Evolutionary conservation across 2,888 invertebrate genomes (phyloP), one percentile per base, ranked within the genome.

Genomic region (Drosophila setosimentum): DNA sequence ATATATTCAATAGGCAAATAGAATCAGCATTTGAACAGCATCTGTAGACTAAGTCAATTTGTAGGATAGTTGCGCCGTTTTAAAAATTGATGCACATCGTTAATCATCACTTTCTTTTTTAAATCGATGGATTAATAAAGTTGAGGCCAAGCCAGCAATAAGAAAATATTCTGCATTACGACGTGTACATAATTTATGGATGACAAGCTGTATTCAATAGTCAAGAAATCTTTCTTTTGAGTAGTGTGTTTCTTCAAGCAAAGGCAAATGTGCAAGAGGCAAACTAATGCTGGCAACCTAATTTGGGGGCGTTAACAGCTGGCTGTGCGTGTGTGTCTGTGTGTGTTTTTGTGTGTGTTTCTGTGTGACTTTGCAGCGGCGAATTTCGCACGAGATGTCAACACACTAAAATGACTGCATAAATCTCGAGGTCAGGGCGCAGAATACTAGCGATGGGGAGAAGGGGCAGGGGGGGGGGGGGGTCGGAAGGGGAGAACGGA

Each of bases 301-400:
- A 78, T 75, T 78, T 65, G 53, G 13, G 60, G 53, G 75, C 59
- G 74, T 62, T 61, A 60, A 61, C 68, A 75, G 77, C 54, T 55
- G 21, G 45, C 16, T 45, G 11, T 53, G 50, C 16, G 50, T 50
- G n/a, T 35, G 11, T 55, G 37, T 54, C 24, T 35, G 16, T 16
- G 21, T 32, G 30, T 10, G 32, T 51, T 2, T 4, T 30, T n/a
- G n/a, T 24, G 21, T 61, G 59, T 18, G 37, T n/a, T 5, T 27
- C 32, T 1, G 24, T 64, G 65, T 54, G 54, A 51, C 45, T 40
- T 48, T 48, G 62, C 50, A 53, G 61, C 60, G 53, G 50, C 37
- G 30, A 75, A 68, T 40, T 78, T 78, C 78, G 75, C 78, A 78
- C 78, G 78, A 71, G 64, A 62, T 71, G 78, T 75, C 78, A 78